Conservation (phyloP, 2,888 invertebrate species). For the Plebejus argus region DNA sequence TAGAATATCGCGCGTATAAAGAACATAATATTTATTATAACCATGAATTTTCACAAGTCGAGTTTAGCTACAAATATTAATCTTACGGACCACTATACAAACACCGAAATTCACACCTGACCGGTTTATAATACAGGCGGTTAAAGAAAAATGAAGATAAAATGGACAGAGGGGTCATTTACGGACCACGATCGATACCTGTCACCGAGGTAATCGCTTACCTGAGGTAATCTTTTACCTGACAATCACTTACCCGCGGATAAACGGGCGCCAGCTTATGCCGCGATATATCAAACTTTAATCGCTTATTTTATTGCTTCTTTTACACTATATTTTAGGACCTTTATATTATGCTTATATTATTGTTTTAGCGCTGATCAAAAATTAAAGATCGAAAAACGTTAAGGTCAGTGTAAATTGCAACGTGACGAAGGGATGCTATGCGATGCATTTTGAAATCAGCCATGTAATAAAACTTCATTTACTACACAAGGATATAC, state of each 20-base stretch:
- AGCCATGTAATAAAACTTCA: too few relatives aligned
- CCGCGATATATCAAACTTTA: slow-evolving; percentile 9
- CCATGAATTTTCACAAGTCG: too few relatives aligned
- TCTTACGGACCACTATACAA: neutral
- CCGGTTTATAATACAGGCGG: neutral
- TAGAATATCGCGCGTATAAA: too few relatives aligned
- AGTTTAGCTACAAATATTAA: neutral
- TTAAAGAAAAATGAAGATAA: slow-evolving; percentile 24
- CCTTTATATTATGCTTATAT: neutral
- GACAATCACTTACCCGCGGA: slow-evolving; percentile 20
- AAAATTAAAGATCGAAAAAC: too few relatives aligned
- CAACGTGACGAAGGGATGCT: too few relatives aligned
- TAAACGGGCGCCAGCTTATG: neutral
- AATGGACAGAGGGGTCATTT: slow-evolving; percentile 23
- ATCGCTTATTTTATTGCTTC: neutral
- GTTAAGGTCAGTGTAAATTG: too few relatives aligned
- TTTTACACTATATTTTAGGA: neutral
- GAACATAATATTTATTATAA: too few relatives aligned
- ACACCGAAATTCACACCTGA: neutral
- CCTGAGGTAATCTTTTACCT: slow-evolving; percentile 26
- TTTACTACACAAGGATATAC: too few relatives aligned
- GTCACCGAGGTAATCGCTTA: slow-evolving; percentile 18
- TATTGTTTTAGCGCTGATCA: neutral
- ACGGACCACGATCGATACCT: slow-evolving; percentile 13
- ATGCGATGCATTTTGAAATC: too few relatives aligned